phyloP scores from a whole-genome alignment of 2,888 invertebrate genomes.

The Cyaniris semiargus region DNA sequence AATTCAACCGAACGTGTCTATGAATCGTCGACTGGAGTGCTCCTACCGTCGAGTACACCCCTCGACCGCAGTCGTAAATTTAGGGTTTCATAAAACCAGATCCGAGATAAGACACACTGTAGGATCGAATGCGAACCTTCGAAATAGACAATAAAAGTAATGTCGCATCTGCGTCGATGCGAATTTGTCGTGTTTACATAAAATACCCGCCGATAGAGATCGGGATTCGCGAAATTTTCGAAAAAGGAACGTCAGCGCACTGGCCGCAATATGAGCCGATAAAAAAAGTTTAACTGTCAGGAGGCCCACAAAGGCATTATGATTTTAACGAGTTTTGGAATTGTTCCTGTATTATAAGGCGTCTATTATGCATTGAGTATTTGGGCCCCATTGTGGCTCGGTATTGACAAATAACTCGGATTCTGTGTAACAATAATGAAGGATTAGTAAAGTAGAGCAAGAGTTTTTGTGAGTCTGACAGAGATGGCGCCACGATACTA shows the following conservation, averaged over 20 bases:
- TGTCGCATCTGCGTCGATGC: constrained; percentile 76
- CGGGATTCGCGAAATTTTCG: constrained; percentile 64
- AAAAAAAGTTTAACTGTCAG: constrained; percentile 70
- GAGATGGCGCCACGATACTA: constrained; percentile 68
- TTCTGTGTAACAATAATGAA: constrained; percentile 74
- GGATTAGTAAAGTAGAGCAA: constrained; percentile 67
- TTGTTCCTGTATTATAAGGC: constrained; percentile 76
- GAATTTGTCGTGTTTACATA: constrained; percentile 78
- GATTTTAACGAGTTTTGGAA: constrained; percentile 78
- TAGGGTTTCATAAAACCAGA: constrained; percentile 82
- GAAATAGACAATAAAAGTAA: constrained; percentile 76
- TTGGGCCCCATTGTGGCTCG: constrained; percentile 77
- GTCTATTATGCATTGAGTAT: constrained; percentile 78
- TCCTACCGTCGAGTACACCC: constrained; percentile 74
- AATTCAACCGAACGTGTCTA: constrained; percentile 75
- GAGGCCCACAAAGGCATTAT: constrained; percentile 73
- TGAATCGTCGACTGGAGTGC: constrained; percentile 78
- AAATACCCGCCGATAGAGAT: constrained; percentile 75
- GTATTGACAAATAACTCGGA: constrained; percentile 80
- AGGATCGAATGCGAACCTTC: constrained; percentile 77
- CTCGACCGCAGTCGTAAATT: constrained; percentile 79
- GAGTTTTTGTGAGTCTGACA: constrained; percentile 59
- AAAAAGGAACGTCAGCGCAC: constrained; percentile 58
- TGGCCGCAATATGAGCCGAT: constrained; percentile 62
- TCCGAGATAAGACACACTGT: constrained; percentile 79